Percentiles rank a stretch among this genome's conserved stretches.
These are phyloP conservation scores for Apostichopus californicus DNA, from an alignment of 35 echinoderm and acorn worm species.

Conservation along the genomic window DNA sequence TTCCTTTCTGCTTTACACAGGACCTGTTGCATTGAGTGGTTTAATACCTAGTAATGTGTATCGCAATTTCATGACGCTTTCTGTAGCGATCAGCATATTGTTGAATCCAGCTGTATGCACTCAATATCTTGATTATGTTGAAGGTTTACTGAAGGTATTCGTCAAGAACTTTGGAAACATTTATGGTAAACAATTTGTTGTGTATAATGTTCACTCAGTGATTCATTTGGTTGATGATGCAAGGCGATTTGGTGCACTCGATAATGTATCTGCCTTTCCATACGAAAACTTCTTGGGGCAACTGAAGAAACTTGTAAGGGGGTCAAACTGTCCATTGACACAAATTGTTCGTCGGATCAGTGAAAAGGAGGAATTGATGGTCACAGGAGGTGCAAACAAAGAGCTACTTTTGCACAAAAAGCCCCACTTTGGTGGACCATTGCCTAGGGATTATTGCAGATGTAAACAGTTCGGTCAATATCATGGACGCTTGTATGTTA, in stretches of 20 bases:
- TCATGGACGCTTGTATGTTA: constrained; percentile 4
- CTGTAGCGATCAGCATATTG: constrained; percentile 50
- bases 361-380: background rate
- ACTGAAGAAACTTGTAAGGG: background rate
- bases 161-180: constrained; percentile 34
- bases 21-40: constrained; percentile 42
- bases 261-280: constrained; percentile 62
- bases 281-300: constrained; percentile 42
- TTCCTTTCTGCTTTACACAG: constrained; percentile 66
- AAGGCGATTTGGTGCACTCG: constrained; percentile 52
- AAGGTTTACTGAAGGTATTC: constrained; percentile 57
- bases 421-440: background rate
- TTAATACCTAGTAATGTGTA: constrained; percentile 27
- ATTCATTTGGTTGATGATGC: constrained; percentile 61
- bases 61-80: constrained; percentile 58
- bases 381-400: background rate
- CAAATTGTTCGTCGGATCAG: constrained; percentile 21
- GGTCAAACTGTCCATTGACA: background rate
- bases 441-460: background rate
- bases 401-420: constrained; percentile 2
- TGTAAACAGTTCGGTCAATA: constrained; percentile 1
- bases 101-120: constrained; percentile 40
- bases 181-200: constrained; percentile 51
- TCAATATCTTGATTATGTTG: constrained; percentile 59
- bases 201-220: constrained; percentile 42